Evolutionary conservation across 1,140 invertebrate species (phyloP).

Genomic region (Galendromus occidentalis): DNA sequence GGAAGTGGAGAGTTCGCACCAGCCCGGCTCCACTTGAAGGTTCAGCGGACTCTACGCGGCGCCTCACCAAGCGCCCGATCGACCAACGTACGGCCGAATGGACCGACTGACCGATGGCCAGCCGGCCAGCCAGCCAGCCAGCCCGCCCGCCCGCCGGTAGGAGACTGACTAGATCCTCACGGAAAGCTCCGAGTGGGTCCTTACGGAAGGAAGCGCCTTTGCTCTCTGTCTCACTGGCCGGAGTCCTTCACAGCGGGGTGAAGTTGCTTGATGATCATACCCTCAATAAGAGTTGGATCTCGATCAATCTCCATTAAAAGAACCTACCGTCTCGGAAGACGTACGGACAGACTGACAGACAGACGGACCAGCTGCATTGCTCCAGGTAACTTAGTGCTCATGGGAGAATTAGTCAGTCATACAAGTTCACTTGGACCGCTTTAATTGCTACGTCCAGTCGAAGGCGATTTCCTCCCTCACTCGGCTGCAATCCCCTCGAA

Average conservation of each 20-base stretch:
- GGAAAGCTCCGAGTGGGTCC: neutral
- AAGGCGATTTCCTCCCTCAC: neutral
- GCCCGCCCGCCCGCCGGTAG: no score
- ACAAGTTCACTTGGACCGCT: neutral
- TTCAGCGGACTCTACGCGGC: no score
- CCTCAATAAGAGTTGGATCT: neutral
- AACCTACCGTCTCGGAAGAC: neutral
- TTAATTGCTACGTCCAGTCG: neutral
- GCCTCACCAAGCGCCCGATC: no score
- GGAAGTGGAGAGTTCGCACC: no score
- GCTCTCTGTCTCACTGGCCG: neutral
- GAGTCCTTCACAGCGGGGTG: neutral
- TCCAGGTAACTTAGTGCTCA: no score
- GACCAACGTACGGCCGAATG: no score
- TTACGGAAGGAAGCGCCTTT: neutral
- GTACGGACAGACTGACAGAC: neutral
- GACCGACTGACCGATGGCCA: neutral
- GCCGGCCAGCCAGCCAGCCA: neutral
- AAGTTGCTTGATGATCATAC: neutral
- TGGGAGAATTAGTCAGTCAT: neutral
- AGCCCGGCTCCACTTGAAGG: no score
- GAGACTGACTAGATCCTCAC: no score
- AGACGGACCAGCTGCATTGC: neutral
- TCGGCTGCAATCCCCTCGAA: no score
- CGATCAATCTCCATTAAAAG: slow-evolving; percentile 11